phyloP scores from a whole-genome alignment of 2,113 vertebrate species.

The Epinephelus fuscoguttatus region DNA sequence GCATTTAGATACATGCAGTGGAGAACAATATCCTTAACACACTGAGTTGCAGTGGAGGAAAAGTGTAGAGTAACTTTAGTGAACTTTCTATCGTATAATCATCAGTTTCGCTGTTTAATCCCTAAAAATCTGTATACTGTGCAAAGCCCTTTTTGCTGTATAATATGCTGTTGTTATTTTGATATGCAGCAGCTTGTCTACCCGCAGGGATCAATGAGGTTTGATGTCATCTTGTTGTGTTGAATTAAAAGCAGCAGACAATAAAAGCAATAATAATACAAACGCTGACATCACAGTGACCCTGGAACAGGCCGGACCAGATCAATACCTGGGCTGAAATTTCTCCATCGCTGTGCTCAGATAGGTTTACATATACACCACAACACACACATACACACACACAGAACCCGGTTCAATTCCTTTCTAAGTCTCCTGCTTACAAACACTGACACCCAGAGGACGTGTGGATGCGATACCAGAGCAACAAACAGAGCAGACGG shows the following conservation, averaged over 20 bases:
- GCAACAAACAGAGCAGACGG: constrained; percentile 49
- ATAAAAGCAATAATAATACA: constrained; percentile 76
- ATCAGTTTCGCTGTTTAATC: background rate
- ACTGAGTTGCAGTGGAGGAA: background rate
- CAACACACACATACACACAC: constrained; percentile 1
- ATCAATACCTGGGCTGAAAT: constrained; percentile 63
- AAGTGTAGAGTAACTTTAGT: background rate
- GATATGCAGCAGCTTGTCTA: constrained; percentile 34
- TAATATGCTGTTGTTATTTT: constrained; percentile 25
- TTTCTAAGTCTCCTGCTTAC: constrained; percentile 68
- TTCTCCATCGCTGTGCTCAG: constrained; percentile 54
- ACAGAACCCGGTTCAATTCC: constrained; percentile 15
- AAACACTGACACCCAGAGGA: constrained; percentile 81
- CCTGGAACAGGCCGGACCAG: constrained; percentile 51
- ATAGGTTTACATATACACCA: constrained; percentile 64
- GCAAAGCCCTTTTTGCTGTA: background rate
- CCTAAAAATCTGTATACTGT: too few relatives aligned
- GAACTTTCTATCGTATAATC: background rate
- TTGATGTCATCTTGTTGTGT: constrained; percentile 66
- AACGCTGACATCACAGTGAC: constrained; percentile 78
- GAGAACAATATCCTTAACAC: background rate
- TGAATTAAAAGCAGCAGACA: constrained; percentile 69
- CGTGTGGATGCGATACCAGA: constrained; percentile 54
- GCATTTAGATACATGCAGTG: too few relatives aligned
- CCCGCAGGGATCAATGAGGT: constrained; percentile 52